Conservation (phyloP, 2,888 invertebrate species). For the Notodonta dromedarius region DNA sequence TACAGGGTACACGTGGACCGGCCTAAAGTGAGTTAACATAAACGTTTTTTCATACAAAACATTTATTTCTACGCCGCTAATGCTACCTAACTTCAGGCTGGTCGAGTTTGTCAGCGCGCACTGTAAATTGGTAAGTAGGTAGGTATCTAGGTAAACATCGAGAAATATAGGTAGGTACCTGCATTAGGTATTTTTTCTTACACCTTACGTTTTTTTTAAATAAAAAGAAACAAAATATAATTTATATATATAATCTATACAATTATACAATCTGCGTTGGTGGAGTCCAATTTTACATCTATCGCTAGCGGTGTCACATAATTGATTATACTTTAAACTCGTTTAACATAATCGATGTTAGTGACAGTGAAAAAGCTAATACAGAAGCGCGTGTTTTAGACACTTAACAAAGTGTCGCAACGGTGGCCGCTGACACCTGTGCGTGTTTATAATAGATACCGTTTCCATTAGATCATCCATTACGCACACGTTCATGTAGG, state of each 20-base stretch:
- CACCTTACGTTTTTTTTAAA: too few relatives aligned
- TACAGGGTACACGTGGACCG: too few relatives aligned
- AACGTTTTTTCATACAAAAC: too few relatives aligned
- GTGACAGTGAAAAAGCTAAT: constrained; percentile 42
- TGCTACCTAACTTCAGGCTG: too few relatives aligned
- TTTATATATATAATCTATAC: neutral
- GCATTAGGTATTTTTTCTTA: neutral
- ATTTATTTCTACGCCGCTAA: too few relatives aligned
- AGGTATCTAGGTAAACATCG: too few relatives aligned
- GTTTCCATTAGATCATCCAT: constrained; percentile 4
- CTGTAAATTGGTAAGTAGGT: too few relatives aligned
- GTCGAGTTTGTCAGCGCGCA: too few relatives aligned
- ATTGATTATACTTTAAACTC: constrained; percentile 23
- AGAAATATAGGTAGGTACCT: too few relatives aligned
- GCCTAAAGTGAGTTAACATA: too few relatives aligned
- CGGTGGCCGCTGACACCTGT: constrained; percentile 44
- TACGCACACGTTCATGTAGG: neutral
- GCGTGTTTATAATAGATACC: constrained; percentile 27
- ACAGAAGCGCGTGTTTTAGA: constrained; percentile 56
- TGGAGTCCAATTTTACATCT: constrained; percentile 14
- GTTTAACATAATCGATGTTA: constrained; percentile 39
- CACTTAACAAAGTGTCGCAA: constrained; percentile 68
- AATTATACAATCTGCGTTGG: constrained; percentile 10
- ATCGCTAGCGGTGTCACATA: constrained; percentile 15
- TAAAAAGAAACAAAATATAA: too few relatives aligned